Evolutionary conservation across 2,113 vertebrate genomes (phyloP).

Genomic region (Phylloscopus trochilus): DNA sequence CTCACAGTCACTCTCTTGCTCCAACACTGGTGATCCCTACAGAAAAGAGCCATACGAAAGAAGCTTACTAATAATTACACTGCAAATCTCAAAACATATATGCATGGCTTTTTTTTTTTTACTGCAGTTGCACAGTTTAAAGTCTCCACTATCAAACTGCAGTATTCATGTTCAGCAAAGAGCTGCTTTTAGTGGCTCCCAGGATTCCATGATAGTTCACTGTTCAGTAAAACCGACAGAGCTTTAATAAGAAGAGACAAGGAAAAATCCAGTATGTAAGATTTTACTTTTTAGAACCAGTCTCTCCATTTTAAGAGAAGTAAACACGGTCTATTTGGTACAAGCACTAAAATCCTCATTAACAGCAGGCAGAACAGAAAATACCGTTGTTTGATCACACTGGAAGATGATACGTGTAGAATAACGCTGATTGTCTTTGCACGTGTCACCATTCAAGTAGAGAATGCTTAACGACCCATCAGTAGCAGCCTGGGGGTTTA

Average conservation of each 20-base stretch:
- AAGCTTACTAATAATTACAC: not conserved
- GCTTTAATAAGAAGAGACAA: not conserved
- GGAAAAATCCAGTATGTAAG: not conserved
- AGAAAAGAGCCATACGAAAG: not conserved
- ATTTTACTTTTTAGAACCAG: not conserved
- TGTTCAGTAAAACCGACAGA: not conserved
- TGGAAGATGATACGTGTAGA: slow-evolving; percentile 90
- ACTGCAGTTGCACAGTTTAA: not conserved
- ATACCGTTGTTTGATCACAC: slow-evolving; percentile 84
- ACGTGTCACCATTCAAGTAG: slow-evolving; percentile 88
- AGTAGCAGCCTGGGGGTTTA: slow-evolving; percentile 80
- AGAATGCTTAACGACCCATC: slow-evolving; percentile 89
- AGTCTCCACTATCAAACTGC: not conserved
- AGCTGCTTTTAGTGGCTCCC: not conserved
- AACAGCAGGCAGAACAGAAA: not conserved
- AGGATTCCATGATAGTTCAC: rapidly evolving
- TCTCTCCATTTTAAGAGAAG: not conserved
- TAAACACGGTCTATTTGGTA: not conserved
- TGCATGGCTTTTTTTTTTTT: not conserved
- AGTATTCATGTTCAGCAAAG: not conserved
- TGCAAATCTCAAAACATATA: not conserved
- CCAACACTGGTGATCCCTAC: slow-evolving; percentile 88
- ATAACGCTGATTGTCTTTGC: slow-evolving; percentile 72
- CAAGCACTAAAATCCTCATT: not conserved
- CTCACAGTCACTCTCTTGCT: slow-evolving; percentile 83